Evolutionary conservation across 1,140 invertebrate species (phyloP), one percentile per base, ranked within the genome.

Genomic region (Phenacoccus solenopsis): DNA sequence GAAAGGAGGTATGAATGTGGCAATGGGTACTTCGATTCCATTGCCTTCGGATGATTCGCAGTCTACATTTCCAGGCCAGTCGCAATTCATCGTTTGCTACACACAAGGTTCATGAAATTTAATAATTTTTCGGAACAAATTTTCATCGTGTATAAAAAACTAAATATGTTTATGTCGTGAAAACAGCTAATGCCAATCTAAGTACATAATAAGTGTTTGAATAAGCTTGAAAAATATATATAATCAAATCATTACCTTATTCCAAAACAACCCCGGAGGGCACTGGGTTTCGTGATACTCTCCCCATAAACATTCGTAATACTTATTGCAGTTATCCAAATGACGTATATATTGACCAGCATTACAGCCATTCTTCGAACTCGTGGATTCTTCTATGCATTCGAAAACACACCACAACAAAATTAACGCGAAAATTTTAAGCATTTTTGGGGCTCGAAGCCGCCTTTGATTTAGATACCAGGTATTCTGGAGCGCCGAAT

Each of bases 291-390:
- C 79, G 75, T 90, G 83, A 20, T 85, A 86, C 73, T 86, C 84
- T 21, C 90, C 89, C 83, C 90, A 91, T 1, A 91, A 78, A 76
- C 91, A 94, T 25, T 88, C 84, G 67, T 86, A 80, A 75, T 91
- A 94, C 69, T 86, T 84, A 0, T 80, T 80, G 73, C 91, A 94
- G 74, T 91, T 87, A 49, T 82, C 78, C 7, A 73, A 73, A 69
- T 77, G 74, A 3, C 75, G 28, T 3, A 73, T 28, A 22, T 74
- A 76, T 69, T 70, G 67, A 25, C 75, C 75, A 69, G 72, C 72
- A 24, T 64, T 59, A 49, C 76, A 77, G 7, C 72, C 75, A 5
- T 64, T 35, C 12, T 49, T 49, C 30, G 30, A 5, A 9, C 20
- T n/a, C 2, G 20, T 49, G 12, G 38, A 9, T 16, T 49, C 38